These are phyloP conservation scores for Aplysina aerophoba DNA, from an alignment of 37 sponge, comb jelly and placozoan species.

Conservation along the genomic window DNA sequence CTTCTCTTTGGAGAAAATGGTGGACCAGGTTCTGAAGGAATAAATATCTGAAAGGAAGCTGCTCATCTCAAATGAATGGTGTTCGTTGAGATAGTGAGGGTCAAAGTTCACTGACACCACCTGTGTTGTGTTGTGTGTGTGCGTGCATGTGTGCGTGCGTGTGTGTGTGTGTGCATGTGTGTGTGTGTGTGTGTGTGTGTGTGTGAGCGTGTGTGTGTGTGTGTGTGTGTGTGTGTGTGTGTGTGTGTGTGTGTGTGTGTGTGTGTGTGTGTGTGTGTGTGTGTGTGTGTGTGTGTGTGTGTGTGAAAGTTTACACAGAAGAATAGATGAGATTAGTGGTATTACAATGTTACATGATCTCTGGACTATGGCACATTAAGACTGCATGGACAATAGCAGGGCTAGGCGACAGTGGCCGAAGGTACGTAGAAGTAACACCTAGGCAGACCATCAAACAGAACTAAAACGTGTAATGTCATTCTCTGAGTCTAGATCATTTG, in stretches of 20 bases:
- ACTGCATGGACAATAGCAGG: too few species aligned
- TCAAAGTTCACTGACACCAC: constrained; percentile 1
- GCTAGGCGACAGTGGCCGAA: too few species aligned
- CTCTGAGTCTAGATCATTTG: too few species aligned
- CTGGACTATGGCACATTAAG: too few species aligned
- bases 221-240: constrained; percentile 10
- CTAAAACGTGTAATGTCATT: too few species aligned
- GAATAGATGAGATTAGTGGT: too few species aligned
- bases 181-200: constrained; percentile 21
- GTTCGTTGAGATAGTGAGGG: constrained; percentile 7
- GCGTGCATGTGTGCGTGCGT: constrained; percentile 1
- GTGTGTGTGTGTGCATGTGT: constrained; percentile 20
- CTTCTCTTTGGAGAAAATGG: constrained; percentile 12
- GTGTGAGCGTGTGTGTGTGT: not conserved
- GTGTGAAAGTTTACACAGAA: not conserved
- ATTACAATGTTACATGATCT: too few species aligned
- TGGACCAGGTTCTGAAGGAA: not conserved
- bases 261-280: constrained; percentile 25
- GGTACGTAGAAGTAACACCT: too few species aligned
- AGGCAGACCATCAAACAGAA: too few species aligned
- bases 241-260: constrained; percentile 20
- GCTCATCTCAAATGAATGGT: not conserved
- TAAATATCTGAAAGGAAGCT: not conserved
- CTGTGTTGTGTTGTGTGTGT: not conserved
- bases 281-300: constrained; percentile 17